These are phyloP conservation scores for Pachymerium ferrugineum DNA, from an alignment of 2,888 invertebrate species.

Conservation along the genomic window DNA sequence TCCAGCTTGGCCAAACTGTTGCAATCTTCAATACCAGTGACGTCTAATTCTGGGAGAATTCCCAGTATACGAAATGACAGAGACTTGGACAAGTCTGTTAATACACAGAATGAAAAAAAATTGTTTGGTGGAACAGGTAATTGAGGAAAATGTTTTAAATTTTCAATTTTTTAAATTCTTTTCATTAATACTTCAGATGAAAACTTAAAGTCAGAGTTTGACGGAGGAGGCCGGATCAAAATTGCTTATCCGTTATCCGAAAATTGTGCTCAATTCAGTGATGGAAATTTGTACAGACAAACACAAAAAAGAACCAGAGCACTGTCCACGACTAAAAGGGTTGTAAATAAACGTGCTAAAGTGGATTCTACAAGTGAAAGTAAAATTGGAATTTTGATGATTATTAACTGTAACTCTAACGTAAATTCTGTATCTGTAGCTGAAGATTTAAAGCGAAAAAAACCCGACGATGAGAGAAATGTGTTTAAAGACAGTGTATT, in stretches of 20 bases:
- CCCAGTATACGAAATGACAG: background rate
- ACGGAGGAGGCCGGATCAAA: background rate
- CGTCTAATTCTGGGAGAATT: background rate
- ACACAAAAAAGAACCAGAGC: slow-evolving; percentile 13
- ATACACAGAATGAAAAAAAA: background rate
- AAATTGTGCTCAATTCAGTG: background rate
- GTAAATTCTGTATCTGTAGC: background rate
- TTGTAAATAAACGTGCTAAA: slow-evolving; percentile 1
- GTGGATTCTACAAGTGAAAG: background rate
- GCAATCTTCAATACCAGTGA: slow-evolving; percentile 42
- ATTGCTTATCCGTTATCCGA: background rate
- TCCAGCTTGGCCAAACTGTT: slow-evolving; percentile 55
- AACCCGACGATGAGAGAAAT: background rate
- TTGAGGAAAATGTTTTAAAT: background rate
- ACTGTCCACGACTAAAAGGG: background rate
- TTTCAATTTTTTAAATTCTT: background rate
- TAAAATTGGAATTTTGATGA: background rate
- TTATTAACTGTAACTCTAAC: background rate
- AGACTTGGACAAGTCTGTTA: background rate
- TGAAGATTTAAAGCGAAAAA: background rate
- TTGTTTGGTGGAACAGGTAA: background rate
- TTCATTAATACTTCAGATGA: background rate
- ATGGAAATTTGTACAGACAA: background rate
- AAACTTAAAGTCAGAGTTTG: background rate
- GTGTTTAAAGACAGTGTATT: slow-evolving; percentile 62